Evolutionary conservation across 2,888 invertebrate genomes (phyloP), one percentile per base, ranked within the genome.

Genomic region (Catotricha subobsoleta): DNA sequence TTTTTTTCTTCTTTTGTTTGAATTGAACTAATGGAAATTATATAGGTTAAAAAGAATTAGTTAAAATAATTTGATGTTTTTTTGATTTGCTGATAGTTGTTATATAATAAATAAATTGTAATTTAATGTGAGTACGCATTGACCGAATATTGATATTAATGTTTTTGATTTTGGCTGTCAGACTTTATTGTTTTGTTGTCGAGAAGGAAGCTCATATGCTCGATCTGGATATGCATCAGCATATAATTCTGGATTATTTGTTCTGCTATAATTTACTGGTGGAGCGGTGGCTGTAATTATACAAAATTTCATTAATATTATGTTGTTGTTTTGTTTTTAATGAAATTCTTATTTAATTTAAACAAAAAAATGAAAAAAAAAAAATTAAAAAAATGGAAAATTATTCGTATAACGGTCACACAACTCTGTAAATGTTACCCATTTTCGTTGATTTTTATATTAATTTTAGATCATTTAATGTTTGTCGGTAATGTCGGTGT

Each of bases 191-290:
- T 36, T 29, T 40, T 40, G 25, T 40, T 43, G 43, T 15, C 43
- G 35, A 35, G 40, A 19, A 18, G 43, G 43, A 30, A 39, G 36
- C 20, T 43, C 43, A 37, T 40, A 43, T 35, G 40, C 20, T 47
- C 60, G 59, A 48, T 57, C 61, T 48, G 61, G 57, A 51, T 62
- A 62, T 42, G 62, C 62, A 48, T 62, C 62, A 41, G 62, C 57
- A 52, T 61, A 62, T 39, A 51, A 47, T 40, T 52, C 54, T 37
- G 54, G 53, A 52, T 55, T 60, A 51, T 58, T 48, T 48, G 59
- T 55, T 52, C 62, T 58, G 54, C 59, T 62, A 62, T 57, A 62
- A 56, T 56, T 62, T 62, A 53, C 62, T 62, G 55, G 62, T 57
- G 54, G 62, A 57, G 53, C 61, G 60, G 54, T 60, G 60, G 54